Evolutionary conservation across 2,113 vertebrate species (phyloP).

Genomic region (Rhinoptilus africanus): DNA sequence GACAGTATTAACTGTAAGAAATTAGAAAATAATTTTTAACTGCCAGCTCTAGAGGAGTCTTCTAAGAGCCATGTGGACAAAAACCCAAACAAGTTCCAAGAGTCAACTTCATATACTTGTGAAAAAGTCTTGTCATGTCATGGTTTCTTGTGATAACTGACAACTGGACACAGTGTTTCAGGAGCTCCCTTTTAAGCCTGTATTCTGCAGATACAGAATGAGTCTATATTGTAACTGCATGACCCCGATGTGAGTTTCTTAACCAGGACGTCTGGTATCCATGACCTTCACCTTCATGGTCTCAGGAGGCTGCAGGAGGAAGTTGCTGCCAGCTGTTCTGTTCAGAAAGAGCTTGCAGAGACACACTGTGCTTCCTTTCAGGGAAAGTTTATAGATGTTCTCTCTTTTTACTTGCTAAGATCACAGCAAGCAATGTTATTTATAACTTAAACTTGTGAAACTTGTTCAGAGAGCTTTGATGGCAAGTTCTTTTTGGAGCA

Average conservation of each 20-base stretch:
- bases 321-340: not conserved
- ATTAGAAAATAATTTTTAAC: not conserved
- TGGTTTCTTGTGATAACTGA: not conserved
- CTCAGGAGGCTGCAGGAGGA: not conserved
- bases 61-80: not conserved
- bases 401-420: not conserved
- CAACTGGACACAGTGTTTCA: not conserved
- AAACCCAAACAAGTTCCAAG: not conserved
- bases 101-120: not conserved
- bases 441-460: conserved; percentile 1
- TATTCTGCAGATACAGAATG: not conserved
- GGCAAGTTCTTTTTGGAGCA: not conserved
- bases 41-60: not conserved
- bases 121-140: not conserved
- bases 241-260: not conserved
- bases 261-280: not conserved
- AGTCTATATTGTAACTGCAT: not conserved
- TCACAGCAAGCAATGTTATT: not conserved
- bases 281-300: not conserved
- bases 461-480: not conserved
- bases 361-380: not conserved
- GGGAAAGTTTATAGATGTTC: not conserved
- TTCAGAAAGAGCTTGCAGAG: not conserved
- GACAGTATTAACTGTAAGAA: not conserved
- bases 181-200: not conserved